A percentile compares a stretch with the other conserved stretches of the same genome.
Conservation (phyloP, 2,888 invertebrate species). For the Tetropium fuscum region DNA sequence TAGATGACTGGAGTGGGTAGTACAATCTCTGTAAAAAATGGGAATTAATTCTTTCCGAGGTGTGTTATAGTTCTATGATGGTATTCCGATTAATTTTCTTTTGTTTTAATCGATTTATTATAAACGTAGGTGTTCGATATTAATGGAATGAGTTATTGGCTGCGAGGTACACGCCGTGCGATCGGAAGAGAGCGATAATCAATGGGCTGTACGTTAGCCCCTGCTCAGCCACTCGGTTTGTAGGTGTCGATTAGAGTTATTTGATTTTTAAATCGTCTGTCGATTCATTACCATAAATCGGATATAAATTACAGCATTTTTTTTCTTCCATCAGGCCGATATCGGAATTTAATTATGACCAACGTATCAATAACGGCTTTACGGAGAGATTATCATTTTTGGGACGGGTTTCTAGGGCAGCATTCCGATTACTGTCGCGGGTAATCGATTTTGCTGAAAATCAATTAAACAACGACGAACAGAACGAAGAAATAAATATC, state of each 20-base stretch:
- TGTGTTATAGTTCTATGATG: conserved; percentile 60
- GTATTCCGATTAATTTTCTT: conserved; percentile 63
- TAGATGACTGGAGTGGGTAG: conserved; percentile 67
- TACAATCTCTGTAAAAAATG: conserved; percentile 61
- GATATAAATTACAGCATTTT: conserved; percentile 24
- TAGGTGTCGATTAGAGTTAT: conserved; percentile 42
- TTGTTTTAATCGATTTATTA: conserved; percentile 65
- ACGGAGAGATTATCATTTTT: neutral
- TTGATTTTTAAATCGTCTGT: conserved; percentile 31
- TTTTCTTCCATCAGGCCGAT: neutral
- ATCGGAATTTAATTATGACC: conserved; percentile 1
- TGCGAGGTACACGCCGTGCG: neutral
- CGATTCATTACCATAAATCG: conserved; percentile 33
- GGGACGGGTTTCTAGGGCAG: too few species aligned
- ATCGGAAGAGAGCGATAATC: conserved; percentile 28
- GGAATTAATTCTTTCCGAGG: conserved; percentile 66
- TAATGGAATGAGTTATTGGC: conserved; percentile 58
- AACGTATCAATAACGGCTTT: neutral
- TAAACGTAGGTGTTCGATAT: conserved; percentile 62
- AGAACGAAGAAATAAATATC: too few species aligned
- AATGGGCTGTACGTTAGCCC: conserved; percentile 14
- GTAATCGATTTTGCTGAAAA: too few species aligned
- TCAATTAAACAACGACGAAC: too few species aligned
- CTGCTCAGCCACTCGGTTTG: conserved; percentile 18
- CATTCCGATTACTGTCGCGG: too few species aligned